phyloP scores from a whole-genome alignment of 2,888 invertebrate species.

The Eumerus sabulonum region DNA sequence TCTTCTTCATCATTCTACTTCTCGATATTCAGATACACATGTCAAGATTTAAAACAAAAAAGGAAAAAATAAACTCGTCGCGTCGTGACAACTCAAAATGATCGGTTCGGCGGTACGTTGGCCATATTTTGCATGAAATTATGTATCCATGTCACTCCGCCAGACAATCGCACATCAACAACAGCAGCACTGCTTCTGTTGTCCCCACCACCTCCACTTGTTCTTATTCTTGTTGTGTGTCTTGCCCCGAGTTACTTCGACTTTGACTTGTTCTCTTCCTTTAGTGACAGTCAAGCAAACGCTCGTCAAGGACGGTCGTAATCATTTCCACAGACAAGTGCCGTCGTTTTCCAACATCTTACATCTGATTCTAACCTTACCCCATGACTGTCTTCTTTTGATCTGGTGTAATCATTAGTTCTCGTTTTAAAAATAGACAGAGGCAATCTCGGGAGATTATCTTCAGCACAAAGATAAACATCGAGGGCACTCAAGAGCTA shows the following conservation, averaged over 20 bases:
- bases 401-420: slow-evolving; percentile 55
- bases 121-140: slow-evolving; percentile 57
- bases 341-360: no score
- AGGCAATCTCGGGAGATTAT: slow-evolving; percentile 30
- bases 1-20: no score
- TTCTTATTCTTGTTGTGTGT: slow-evolving; percentile 17
- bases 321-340: slow-evolving; percentile 55
- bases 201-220: not conserved
- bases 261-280: not conserved
- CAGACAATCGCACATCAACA: slow-evolving; percentile 60
- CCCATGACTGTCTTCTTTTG: slow-evolving; percentile 22
- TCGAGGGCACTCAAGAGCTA: slow-evolving; percentile 13
- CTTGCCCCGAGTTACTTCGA: slow-evolving; percentile 9
- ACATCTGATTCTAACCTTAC: not conserved
- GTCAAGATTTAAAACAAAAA: not conserved
- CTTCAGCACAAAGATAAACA: slow-evolving; percentile 47
- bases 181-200: slow-evolving; percentile 17
- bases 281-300: slow-evolving; percentile 12
- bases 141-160: slow-evolving; percentile 53
- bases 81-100: slow-evolving; percentile 52
- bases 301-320: slow-evolving; percentile 64
- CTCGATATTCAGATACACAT: slow-evolving; percentile 22
- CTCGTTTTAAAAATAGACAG: slow-evolving; percentile 53
- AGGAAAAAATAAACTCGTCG: slow-evolving; percentile 47
- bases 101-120: slow-evolving; percentile 20